Base-by-base conservation (phyloP, 37 sponge, comb jelly and placozoan species). In the Amphimedon queenslandica region DNA sequence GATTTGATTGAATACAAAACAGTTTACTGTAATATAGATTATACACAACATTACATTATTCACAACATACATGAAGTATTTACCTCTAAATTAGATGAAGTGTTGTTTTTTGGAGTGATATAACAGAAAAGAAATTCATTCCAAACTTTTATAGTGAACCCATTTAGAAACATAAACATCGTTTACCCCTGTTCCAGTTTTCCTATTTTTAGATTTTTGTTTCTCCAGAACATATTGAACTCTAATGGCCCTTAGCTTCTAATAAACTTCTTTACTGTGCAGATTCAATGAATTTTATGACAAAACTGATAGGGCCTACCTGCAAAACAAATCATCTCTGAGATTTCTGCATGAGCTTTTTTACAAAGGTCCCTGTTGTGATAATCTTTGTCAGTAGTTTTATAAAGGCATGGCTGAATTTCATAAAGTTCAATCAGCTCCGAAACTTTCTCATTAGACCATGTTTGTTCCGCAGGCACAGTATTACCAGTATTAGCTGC, bases 1-100 rank as follows among this genome's bases (percentile, higher is more conserved):
- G 27, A n/a, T 60, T 60, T 60, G 21, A n/a, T n/a, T n/a, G n/a
- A n/a, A 60, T 60, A n/a, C 24, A n/a, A 25, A 60, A 60, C 61
- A 60, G 21, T n/a, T 11, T 47, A 47, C 28, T 60, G n/a, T n/a
- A n/a, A n/a, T n/a, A n/a, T n/a, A n/a, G n/a, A n/a, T n/a, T n/a
- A n/a, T n/a, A n/a, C n/a, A n/a, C n/a, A n/a, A n/a, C n/a, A n/a
- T n/a, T n/a, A n/a, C n/a, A n/a, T n/a, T n/a, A n/a, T n/a, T n/a
- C n/a, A n/a, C n/a, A n/a, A n/a, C n/a, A n/a, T n/a, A n/a, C n/a
- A n/a, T n/a, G n/a, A n/a, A 5, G 21, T 25, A 6, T 5, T 60
- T 60, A 60, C 27, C 27, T 60, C 5, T 60, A 60, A 60, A 60
- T 60, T 60, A 6, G 27, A 60, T n/a, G 5, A 25, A n/a, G n/a